These are phyloP conservation scores for Plectropomus leopardus DNA, from an alignment of 2,113 vertebrate genomes.

Conservation along the genomic window DNA sequence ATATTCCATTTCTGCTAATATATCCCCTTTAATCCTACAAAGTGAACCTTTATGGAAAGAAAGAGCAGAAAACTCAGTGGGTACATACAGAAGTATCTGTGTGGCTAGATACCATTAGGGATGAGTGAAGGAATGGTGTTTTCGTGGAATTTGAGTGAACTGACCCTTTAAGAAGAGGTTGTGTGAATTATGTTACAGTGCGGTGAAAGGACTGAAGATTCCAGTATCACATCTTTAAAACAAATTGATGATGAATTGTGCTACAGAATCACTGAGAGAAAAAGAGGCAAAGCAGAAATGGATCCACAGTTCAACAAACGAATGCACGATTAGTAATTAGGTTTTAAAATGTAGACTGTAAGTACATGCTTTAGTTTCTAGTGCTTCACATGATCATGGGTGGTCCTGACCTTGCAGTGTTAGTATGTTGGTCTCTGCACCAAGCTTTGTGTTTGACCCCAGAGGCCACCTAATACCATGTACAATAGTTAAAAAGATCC, in stretches of 20 bases:
- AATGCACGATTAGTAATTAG: not conserved
- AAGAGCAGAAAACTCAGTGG: not conserved
- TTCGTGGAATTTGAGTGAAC: conserved; percentile 14
- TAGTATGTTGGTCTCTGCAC: not conserved
- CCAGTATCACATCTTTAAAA: not conserved
- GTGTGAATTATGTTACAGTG: not conserved
- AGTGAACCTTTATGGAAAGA: too few relatives aligned
- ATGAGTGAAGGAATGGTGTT: not conserved
- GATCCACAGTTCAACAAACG: not conserved
- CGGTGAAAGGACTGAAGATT: not conserved
- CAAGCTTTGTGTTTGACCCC: conserved; percentile 8
- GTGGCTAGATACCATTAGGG: not conserved
- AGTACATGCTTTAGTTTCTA: not conserved
- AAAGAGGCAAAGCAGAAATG: not conserved
- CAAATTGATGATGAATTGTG: not conserved
- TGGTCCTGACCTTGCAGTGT: conserved; percentile 38
- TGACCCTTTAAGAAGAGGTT: conserved; percentile 20
- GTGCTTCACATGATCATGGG: conserved; percentile 7
- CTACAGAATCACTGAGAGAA: not conserved
- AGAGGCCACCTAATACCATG: conserved; percentile 3
- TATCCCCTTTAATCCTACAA: too few relatives aligned
- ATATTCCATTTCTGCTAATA: too few relatives aligned
- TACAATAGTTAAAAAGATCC: not conserved
- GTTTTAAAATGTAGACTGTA: not conserved
- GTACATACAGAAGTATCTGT: not conserved